Conservation (phyloP, 2,888 invertebrate species). For the Tanytarsus gracilentus region DNA sequence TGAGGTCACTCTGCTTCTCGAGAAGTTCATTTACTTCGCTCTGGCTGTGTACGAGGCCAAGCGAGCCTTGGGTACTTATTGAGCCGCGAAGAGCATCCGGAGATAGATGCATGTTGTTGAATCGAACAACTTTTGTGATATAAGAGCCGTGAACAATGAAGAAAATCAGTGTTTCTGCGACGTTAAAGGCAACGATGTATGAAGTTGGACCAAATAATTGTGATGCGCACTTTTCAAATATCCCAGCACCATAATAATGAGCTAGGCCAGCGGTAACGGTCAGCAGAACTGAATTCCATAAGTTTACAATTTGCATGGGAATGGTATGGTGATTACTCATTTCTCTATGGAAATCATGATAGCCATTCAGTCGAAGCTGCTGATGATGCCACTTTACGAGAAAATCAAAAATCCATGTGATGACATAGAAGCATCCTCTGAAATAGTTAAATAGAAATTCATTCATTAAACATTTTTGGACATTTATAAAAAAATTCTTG, state of each 20-base stretch:
- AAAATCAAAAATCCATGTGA: constrained; percentile 49
- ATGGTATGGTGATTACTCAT: constrained; percentile 51
- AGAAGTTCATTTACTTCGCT: constrained; percentile 51
- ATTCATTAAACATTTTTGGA: no score
- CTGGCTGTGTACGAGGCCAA: constrained; percentile 44
- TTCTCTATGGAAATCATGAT: constrained; percentile 58
- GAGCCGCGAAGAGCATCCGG: constrained; percentile 55
- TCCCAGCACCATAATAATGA: constrained; percentile 47
- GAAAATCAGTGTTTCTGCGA: constrained; percentile 47
- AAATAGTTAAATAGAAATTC: no score
- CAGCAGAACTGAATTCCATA: constrained; percentile 52
- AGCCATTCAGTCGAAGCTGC: constrained; percentile 53
- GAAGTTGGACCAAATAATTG: constrained; percentile 48
- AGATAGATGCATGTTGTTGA: constrained; percentile 49
- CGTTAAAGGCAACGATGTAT: constrained; percentile 49
- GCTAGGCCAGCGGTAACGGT: constrained; percentile 49
- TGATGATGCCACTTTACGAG: constrained; percentile 52
- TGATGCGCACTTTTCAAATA: constrained; percentile 46
- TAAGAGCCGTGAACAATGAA: constrained; percentile 46
- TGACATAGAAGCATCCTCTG: no score
- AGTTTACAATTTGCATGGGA: constrained; percentile 53
- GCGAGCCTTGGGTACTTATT: constrained; percentile 35
- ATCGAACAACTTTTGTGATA: constrained; percentile 51
- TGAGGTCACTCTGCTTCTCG: constrained; percentile 62
- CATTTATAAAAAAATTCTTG: no score